Evolutionary conservation across 2,113 vertebrate species (phyloP), one percentile per base, ranked within the genome.

Genomic region (Elanus axillaris): DNA sequence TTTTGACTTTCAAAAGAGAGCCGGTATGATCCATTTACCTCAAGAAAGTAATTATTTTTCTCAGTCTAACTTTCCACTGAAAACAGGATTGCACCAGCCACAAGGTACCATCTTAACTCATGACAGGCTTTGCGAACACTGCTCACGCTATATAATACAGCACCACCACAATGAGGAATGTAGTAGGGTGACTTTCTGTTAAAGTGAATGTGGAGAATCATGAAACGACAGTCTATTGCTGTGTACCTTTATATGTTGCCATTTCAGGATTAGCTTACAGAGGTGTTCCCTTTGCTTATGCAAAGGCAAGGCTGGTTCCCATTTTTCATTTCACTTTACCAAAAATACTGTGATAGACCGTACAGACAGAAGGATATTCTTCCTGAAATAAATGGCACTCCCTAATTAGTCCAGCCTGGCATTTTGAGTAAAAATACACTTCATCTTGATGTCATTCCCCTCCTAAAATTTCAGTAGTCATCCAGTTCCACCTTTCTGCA

Each of bases 121-220:
- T 60, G 92, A 87, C 66, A 91, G 95, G 66, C 84, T 93, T 32
- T n/a, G 43, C 1, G 3, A 89, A 94, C 91, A 89, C 94, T 86
- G 75, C 88, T 97, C 1, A 0, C 0, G 3, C 96, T 96, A 2
- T 75, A 90, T 85, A 94, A 94, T 71, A 45, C 62, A 87, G 91
- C 95, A 95, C 94, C 93, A 87, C 95, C 96, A 94, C 92, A 81
- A n/a, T 0, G 20, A 97, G 97, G 96, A 97, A 97, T 96, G 96
- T 5, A 62, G 97, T 86, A 73, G 95, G 74, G 91, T 95, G 93
- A 95, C 95, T 97, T 96, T 95, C 91, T 94, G 89, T 20, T 95
- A 3, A 73, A 93, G 86, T 6, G 3, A 93, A 87, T 47, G 87
- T 91, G 95, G 94, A 93, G 95, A 96, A 90, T 79, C 80, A 59